Base-by-base conservation (phyloP, 2,888 invertebrate genomes). In the Lobophora halterata region DNA sequence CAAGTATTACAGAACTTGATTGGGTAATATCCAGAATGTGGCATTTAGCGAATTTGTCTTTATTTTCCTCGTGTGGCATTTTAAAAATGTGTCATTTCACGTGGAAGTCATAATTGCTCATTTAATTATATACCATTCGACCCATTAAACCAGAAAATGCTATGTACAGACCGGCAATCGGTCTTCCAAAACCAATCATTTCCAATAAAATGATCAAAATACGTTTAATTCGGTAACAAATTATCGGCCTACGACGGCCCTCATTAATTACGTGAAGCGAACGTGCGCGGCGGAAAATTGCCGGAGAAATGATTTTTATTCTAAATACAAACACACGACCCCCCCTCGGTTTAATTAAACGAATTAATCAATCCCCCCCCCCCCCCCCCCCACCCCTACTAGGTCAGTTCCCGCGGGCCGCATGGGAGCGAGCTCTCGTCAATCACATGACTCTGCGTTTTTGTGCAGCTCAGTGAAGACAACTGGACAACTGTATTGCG, bases 261-360 rank as follows among this genome's bases (percentile, higher is more conserved):
- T 12, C 35, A 35, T 32, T 36, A 35, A 34, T 35, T 18, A 27
- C 31, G 26, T 7, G 8, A 9, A 28, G 19, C 18, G 12, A 13
- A 24, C 35, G 42, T 30, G 35, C 12, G 26, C 28, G 12, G 21
- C 37, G 46, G 28, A 34, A 49, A 48, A 50, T 38, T 38, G 33
- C 30, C 35, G 24, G 38, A 42, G 33, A 46, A 51, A 52, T 49
- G 18, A 52, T 51, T 54, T 58, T 54, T 51, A 58, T 50, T 57
- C 49, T 48, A 52, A 55, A 62, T 50, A 56, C 46, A 47, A 52
- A 39, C 51, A 46, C 46, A 50, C 47, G 52, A 44, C 42, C 32
- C 31, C 27, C 26, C 29, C 41, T 38, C 44, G 33, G 30, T 66
- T 70, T 71, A 69, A 71, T 71, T 68, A 71, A 71, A 71, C 64